Conservation (phyloP, 1,140 invertebrate genomes). For the Bathynomus jamesi region DNA sequence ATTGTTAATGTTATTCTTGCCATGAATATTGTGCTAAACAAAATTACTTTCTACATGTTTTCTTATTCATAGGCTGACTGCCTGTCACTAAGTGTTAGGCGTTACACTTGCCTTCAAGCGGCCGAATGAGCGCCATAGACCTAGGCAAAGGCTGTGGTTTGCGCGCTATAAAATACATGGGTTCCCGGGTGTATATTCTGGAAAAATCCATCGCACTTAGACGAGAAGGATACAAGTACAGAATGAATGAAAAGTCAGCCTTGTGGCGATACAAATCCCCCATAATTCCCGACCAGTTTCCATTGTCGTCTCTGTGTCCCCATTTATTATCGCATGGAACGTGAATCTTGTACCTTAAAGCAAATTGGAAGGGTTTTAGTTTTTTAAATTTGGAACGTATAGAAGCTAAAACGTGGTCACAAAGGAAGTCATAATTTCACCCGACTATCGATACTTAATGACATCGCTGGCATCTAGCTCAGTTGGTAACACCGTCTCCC, state of each 20-base stretch:
- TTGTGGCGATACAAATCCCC: slow-evolving; percentile 20
- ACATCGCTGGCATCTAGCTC: too few species aligned
- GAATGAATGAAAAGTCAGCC: slow-evolving; percentile 24
- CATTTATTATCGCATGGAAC: slow-evolving; percentile 24
- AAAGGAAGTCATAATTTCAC: too few species aligned
- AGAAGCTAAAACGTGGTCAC: too few species aligned
- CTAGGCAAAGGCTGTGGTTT: slow-evolving; percentile 17
- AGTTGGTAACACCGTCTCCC: too few species aligned
- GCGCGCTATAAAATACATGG: slow-evolving; percentile 17
- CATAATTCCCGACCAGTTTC: slow-evolving; percentile 25
- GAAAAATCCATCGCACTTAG: slow-evolving; percentile 17
- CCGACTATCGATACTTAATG: too few species aligned
- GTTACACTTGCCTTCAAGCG: slow-evolving; percentile 17
- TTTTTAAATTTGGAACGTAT: too few species aligned
- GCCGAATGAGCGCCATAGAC: slow-evolving; percentile 15
- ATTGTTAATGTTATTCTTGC: too few species aligned
- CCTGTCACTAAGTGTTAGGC: not conserved
- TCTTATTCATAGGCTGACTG: not conserved
- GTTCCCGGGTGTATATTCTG: slow-evolving; percentile 23
- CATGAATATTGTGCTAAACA: too few species aligned
- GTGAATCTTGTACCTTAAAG: slow-evolving; percentile 17
- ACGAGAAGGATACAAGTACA: slow-evolving; percentile 16
- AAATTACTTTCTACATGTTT: too few species aligned
- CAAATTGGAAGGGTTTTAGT: too few species aligned
- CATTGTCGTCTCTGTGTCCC: slow-evolving; percentile 10